Evolutionary conservation across 1,140 invertebrate genomes (phyloP), one percentile per base, ranked within the genome.

Genomic region (Pachyrhynchus sulphureomaculatus): DNA sequence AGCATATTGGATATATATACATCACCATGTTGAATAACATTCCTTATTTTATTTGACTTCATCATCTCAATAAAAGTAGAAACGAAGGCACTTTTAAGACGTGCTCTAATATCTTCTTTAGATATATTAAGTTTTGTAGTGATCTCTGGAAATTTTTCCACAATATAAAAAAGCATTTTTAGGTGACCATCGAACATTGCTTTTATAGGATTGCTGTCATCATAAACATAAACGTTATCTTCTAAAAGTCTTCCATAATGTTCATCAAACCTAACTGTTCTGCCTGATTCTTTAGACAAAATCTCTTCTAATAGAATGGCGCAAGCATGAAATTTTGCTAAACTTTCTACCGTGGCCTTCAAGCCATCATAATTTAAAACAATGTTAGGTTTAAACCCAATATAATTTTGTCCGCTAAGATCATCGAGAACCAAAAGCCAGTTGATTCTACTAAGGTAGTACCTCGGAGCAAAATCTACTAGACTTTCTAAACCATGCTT

Each of bases 1-100:
- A 79, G 72, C 4, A 78, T 69, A 61, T 79, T 79, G 60, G 75
- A 77, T 0, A 77, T 66, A 75, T 77, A 79, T 32, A 79, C 32
- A 57, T 79, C 78, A 8, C 78, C 77, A 57, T 79, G 78, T 29
- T 72, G 72, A 26, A 79, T 65, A 9, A 78, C 76, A 48, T 75
- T 78, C 57, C 65, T 45, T 32, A 44, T 64, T 10, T 9, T 62
- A 3, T 41, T 33, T 6, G 54, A 62, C 17, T 20, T 45, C 13
- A 36, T 44, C 0, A 55, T 26, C 4, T 17, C 4, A 17, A 12
- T 13, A 17, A 17, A 3, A 12, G 34, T 15, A 8, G 4, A 34
- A 18, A 18, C 21, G 3, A 4, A 44, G 15, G 52, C 12, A 0
- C 45, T 26, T 6, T 23, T 20, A 5, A 61, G 4, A 17, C 17